These are phyloP conservation scores for Sinohyriopsis cumingii DNA, from an alignment of 2,888 invertebrate genomes.

Conservation along the genomic window DNA sequence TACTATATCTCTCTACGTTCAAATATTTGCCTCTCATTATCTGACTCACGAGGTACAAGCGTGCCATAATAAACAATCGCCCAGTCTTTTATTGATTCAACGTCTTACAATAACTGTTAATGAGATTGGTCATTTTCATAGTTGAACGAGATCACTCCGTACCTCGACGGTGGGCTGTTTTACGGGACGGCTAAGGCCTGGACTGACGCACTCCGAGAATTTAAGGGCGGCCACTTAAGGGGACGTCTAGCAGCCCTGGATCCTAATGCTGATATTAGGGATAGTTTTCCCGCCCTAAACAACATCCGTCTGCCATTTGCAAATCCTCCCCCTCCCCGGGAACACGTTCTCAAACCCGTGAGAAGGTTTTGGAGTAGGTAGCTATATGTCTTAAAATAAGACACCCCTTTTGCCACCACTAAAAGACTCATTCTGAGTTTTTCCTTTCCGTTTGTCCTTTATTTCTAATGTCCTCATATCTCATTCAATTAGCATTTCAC, in stretches of 20 bases:
- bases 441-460: too few species aligned
- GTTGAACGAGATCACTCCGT: conserved; percentile 94
- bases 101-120: too few species aligned
- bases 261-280: conserved; percentile 21
- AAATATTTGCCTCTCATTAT: too few species aligned
- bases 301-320: conserved; percentile 58
- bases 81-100: too few species aligned
- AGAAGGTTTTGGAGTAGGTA: conserved; percentile 55
- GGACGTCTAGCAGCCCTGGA: conserved; percentile 79
- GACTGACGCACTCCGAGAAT: conserved; percentile 91
- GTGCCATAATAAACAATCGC: too few species aligned
- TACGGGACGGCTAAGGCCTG: conserved; percentile 98
- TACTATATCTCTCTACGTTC: too few species aligned
- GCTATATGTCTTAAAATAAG: too few species aligned
- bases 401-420: too few species aligned
- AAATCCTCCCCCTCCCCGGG: conserved; percentile 55
- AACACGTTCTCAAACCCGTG: conserved; percentile 53
- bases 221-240: conserved; percentile 74
- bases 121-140: conserved; percentile 46
- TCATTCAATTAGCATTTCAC: too few species aligned
- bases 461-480: too few species aligned
- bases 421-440: too few species aligned
- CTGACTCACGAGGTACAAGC: too few species aligned
- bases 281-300: conserved; percentile 51
- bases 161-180: conserved; percentile 98